Base-by-base conservation (phyloP, 2,113 vertebrate species). In the Pedetes capensis region DNA sequence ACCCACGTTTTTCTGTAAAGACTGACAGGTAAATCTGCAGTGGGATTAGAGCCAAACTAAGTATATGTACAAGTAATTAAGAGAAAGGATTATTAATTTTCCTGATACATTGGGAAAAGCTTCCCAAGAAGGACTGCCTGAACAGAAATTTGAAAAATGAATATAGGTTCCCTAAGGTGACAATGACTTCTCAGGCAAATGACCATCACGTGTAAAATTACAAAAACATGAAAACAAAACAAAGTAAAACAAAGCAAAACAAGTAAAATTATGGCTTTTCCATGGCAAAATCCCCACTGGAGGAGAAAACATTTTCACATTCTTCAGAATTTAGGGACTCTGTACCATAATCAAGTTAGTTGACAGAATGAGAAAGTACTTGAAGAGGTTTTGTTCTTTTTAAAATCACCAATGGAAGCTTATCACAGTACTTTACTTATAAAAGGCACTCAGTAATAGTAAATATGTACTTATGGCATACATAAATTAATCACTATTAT, bases 111-210 rank as follows among this genome's bases (percentile, higher is more conserved):
- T 93, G 37, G 39, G 29, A 86, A 91, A 95, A 68, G 4, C n/a
- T 63, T 90, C 37, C 84, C 53, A 84, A 64, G 68, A 91, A 94
- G 79, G 39, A 92, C 88, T 61, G 51, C 39, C 86, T 91, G 44
- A 86, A 22, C 47, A 84, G 23, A 69, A 32, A 63, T 84, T 57
- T 97, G 32, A 64, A 94, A 94, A 42, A 22, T 72, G 66, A 82
- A 51, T 64, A 39, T 64, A 29, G 69, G 63, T 68, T 92, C 42
- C 51, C 14, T 49, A 79, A 57, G 29, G 14, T 78, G 57, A 84
- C 57, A 69, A 17, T 47, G 63, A n/a, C 72, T 55, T 78, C 66
- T 55, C 42, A 92, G n/a, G 39, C 32, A 82, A 90, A 64, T 66
- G 81, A 94, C 14, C 25, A 80, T n/a, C 29, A 88, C 20, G 12